Percentiles rank a stretch among this genome's conserved stretches.
phyloP scores from a whole-genome alignment of 2,888 invertebrate genomes.

The Polyploca ridens region DNA sequence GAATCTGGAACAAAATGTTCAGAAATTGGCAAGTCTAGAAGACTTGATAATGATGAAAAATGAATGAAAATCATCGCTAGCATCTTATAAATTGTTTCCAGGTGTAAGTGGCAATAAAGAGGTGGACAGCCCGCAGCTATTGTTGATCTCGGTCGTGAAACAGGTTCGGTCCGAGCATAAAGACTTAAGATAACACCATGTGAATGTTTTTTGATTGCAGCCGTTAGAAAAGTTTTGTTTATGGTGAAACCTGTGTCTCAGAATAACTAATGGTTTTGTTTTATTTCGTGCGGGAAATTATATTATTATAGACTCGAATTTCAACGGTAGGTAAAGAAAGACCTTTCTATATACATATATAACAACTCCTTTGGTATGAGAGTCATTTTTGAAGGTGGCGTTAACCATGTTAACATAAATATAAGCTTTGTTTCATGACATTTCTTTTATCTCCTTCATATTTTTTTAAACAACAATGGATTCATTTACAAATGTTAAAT shows the following conservation, averaged over 20 bases:
- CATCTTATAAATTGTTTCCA: slow-evolving; percentile 39
- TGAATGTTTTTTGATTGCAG: slow-evolving; percentile 54
- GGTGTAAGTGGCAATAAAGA: slow-evolving; percentile 67
- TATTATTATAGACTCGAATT: not conserved
- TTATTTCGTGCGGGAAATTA: not conserved
- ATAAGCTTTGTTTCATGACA: no score
- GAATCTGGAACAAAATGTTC: no score
- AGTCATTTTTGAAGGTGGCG: no score
- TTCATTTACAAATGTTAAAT: no score
- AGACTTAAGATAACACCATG: slow-evolving; percentile 66
- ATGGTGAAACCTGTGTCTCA: slow-evolving; percentile 18
- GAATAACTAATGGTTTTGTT: slow-evolving; percentile 18
- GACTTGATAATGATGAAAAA: not conserved
- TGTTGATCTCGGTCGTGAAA: slow-evolving; percentile 72
- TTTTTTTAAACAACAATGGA: no score
- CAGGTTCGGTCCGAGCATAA: slow-evolving; percentile 70
- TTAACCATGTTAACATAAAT: no score
- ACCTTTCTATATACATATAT: no score
- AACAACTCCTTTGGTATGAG: no score
- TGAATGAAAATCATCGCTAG: slow-evolving; percentile 25
- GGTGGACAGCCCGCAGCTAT: slow-evolving; percentile 74
- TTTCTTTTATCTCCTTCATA: no score
- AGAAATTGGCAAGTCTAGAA: no score
- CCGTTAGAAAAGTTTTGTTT: slow-evolving; percentile 27
- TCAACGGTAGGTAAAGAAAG: not conserved